Evolutionary conservation across 2,888 invertebrate genomes (phyloP), one percentile per base, ranked within the genome.

Genomic region (Thyatira batis): DNA sequence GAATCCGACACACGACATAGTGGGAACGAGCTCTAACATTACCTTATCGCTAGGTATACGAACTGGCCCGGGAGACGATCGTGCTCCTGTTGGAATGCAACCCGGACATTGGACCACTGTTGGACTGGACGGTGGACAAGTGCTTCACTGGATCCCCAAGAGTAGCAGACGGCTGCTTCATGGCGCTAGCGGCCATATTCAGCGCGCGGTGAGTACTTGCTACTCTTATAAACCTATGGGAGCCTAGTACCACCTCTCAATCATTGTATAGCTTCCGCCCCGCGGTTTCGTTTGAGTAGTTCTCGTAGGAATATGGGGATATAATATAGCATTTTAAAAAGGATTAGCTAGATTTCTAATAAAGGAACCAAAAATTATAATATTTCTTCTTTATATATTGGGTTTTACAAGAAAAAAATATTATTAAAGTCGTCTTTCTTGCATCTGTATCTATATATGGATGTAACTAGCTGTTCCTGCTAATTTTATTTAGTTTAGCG

Each of bases 61-160:
- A 95, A 67, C 89, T 99, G 72, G 98, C 97, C 0, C 95, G 98
- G 45, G 98, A 99, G 85, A 98, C 98, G 0, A 96, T 99, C 23
- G 97, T 99, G 1, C 92, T 98, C 46, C 92, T 99, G 46, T 89
- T 99, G 63, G 99, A 99, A 85, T 97, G 97, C 76, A 99, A 98
- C 89, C 97, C 98, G 0, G 98, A 98, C 82, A 96, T 97, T 65
- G 97, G 97, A 0, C 94, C 96, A 4, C 90, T 99, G 51, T 92
- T 99, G 45, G 99, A 99, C 87, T 99, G 99, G 99, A 96, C 98
- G 0, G 98, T 99, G 49, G 98, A 99, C 91, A 95, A 98, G 54
- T 99, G 99, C 85, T 99, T 98, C 85, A 99, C 98, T 0, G 98
- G 98, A 5, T 89, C 95, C 6, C 95, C 96, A 1, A 95, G 96